Percentiles rank a stretch among this genome's conserved stretches.
phyloP scores from a whole-genome alignment of 2,888 invertebrate species.

The Timema cristinae region DNA sequence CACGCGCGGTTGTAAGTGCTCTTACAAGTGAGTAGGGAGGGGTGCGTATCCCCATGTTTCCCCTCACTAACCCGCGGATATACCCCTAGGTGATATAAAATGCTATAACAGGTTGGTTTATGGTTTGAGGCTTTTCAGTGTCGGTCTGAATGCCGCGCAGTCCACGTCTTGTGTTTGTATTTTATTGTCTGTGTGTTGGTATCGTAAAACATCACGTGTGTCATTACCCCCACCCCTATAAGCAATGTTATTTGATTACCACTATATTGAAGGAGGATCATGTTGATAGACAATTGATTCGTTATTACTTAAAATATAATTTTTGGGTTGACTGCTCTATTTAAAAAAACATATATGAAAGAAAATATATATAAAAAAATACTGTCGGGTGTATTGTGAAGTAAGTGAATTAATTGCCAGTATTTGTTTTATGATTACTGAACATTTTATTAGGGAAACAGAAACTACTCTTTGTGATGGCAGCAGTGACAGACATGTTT shows the following conservation, averaged over 20 bases:
- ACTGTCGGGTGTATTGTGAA: too few relatives aligned
- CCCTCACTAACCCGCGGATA: constrained; percentile 13
- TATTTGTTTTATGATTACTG: not conserved
- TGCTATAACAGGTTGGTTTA: constrained; percentile 21
- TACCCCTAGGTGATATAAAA: constrained; percentile 25
- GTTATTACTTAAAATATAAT: too few relatives aligned
- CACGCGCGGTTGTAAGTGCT: constrained; percentile 26
- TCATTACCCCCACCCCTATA: too few relatives aligned
- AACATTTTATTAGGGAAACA: not conserved
- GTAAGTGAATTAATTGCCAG: not conserved
- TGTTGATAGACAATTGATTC: too few relatives aligned
- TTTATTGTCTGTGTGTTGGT: not conserved
- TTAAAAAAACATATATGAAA: too few relatives aligned
- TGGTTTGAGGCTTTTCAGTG: constrained; percentile 20
- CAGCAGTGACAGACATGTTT: constrained; percentile 29
- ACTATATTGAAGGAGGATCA: too few relatives aligned
- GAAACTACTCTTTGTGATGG: constrained; percentile 6
- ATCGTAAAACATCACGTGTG: constrained; percentile 1
- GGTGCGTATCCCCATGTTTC: not conserved
- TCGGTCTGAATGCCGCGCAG: constrained; percentile 11
- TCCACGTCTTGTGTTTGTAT: not conserved
- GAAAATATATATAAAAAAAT: too few relatives aligned
- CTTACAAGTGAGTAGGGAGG: too few relatives aligned
- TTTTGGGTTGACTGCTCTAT: too few relatives aligned
- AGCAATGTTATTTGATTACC: too few relatives aligned